A percentile compares a stretch with the other conserved stretches of the same genome.
Evolutionary conservation across 2,888 invertebrate species (phyloP).

Genomic region (Galeopsomyia nigrocyanea): DNA sequence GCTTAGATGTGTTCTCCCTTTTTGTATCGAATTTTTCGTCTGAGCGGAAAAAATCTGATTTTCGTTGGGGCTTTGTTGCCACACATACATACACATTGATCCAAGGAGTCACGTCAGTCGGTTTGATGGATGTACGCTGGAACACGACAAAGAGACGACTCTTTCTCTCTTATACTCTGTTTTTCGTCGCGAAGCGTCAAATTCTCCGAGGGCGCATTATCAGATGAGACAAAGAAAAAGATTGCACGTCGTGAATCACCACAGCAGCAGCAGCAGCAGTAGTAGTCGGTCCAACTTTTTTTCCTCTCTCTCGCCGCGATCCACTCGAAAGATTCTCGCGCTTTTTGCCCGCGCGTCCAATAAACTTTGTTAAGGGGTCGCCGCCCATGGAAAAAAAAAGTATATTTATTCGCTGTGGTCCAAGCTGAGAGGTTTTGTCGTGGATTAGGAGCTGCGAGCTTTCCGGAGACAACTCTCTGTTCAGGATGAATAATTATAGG

Average conservation of each 20-base stretch:
- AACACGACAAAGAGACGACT: too few relatives aligned
- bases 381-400: constrained; percentile 14
- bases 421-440: neutral
- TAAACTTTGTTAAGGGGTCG: constrained; percentile 33
- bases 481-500: too few relatives aligned
- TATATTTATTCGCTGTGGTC: constrained; percentile 14
- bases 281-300: neutral
- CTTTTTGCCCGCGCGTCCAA: constrained; percentile 24
- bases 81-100: too few relatives aligned
- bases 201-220: constrained; percentile 22
- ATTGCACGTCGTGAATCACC: constrained; percentile 40
- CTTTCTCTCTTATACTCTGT: too few relatives aligned
- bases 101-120: too few relatives aligned
- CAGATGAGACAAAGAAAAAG: constrained; percentile 42
- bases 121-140: too few relatives aligned
- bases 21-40: too few relatives aligned
- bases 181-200: constrained; percentile 1
- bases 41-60: too few relatives aligned
- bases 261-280: neutral
- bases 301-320: neutral
- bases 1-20: too few relatives aligned
- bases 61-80: too few relatives aligned
- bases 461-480: neutral
- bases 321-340: constrained; percentile 25
- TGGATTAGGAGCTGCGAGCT: neutral